Evolutionary conservation across 1,140 invertebrate species (phyloP).

Genomic region (Drosophila truncata): DNA sequence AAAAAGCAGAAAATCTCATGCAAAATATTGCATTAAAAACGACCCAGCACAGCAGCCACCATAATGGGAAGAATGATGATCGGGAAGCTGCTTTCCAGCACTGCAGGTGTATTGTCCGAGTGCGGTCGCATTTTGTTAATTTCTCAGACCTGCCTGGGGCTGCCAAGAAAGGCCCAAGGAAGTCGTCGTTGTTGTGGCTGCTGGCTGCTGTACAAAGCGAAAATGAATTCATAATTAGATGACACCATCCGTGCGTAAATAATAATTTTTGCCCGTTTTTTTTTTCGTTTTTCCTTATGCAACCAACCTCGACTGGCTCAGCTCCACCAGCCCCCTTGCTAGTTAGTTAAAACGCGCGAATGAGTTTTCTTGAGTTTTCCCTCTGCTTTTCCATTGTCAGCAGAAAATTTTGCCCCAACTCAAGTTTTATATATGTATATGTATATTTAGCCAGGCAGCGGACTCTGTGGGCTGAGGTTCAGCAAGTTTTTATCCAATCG

Average conservation of each 20-base stretch:
- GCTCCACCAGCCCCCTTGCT: slow-evolving; percentile 25
- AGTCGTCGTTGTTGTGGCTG: slow-evolving; percentile 48
- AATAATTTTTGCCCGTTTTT: slow-evolving; percentile 75
- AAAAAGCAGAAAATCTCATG: slow-evolving; percentile 41
- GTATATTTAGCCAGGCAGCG: slow-evolving; percentile 57
- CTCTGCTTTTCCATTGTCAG: slow-evolving; percentile 57
- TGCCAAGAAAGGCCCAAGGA: slow-evolving; percentile 52
- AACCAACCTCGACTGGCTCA: slow-evolving; percentile 15
- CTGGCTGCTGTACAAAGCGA: slow-evolving; percentile 69
- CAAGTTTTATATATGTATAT: slow-evolving; percentile 56
- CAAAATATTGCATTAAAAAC: slow-evolving; percentile 79
- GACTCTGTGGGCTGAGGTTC: slow-evolving; percentile 59
- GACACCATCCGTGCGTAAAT: slow-evolving; percentile 85
- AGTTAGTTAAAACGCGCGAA: slow-evolving; percentile 83
- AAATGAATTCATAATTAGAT: slow-evolving; percentile 86
- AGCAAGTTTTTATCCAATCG: slow-evolving; percentile 70
- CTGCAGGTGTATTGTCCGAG: slow-evolving; percentile 77
- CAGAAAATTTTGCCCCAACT: slow-evolving; percentile 62
- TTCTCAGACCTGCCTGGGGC: slow-evolving; percentile 40
- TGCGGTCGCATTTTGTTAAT: slow-evolving; percentile 74
- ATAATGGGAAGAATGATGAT: slow-evolving; percentile 37
- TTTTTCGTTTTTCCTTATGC: slow-evolving; percentile 57
- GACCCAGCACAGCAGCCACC: slow-evolving; percentile 23
- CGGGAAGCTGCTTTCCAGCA: slow-evolving; percentile 11
- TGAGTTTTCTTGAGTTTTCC: slow-evolving; percentile 77